Percentiles rank a stretch among this genome's conserved stretches.
Conservation (phyloP, 2,888 invertebrate genomes). For the Leptinotarsa tumamoca region DNA sequence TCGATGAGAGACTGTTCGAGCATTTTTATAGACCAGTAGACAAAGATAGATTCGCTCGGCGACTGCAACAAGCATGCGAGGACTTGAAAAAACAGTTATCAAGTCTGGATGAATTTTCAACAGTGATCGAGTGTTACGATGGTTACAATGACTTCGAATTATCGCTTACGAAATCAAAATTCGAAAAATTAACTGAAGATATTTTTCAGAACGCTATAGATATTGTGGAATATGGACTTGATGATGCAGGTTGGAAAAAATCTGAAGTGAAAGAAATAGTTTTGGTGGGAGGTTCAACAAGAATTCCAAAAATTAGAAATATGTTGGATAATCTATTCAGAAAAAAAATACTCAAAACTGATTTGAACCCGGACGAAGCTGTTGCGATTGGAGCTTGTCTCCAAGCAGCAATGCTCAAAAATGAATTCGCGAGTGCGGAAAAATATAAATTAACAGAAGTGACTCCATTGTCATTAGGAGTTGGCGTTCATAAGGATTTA, state of each 20-base stretch:
- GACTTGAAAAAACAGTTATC: constrained; percentile 40
- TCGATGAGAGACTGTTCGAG: constrained; percentile 41
- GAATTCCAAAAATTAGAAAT: constrained; percentile 47
- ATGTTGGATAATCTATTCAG: constrained; percentile 43
- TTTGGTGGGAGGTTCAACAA: constrained; percentile 51
- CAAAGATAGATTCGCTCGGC: constrained; percentile 27
- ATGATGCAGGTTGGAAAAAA: constrained; percentile 36
- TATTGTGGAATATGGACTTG: constrained; percentile 42
- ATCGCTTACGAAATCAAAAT: neutral
- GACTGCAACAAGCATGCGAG: constrained; percentile 31
- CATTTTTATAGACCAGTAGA: constrained; percentile 30
- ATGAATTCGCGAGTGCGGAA: constrained; percentile 31
- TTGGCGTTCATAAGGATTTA: constrained; percentile 35
- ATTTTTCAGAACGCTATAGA: constrained; percentile 40
- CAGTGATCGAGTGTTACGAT: constrained; percentile 25
- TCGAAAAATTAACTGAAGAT: constrained; percentile 1
- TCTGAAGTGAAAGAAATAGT: constrained; percentile 47
- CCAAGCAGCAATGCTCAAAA: constrained; percentile 45
- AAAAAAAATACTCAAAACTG: constrained; percentile 38
- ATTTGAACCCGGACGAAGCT: constrained; percentile 52
- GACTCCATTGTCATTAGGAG: constrained; percentile 50
- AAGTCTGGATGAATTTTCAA: constrained; percentile 21
- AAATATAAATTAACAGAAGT: constrained; percentile 46
- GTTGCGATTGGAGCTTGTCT: constrained; percentile 52
- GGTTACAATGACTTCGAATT: constrained; percentile 11